Base-by-base conservation (phyloP, 2,888 invertebrate genomes). In the Crioceris asparagi region DNA sequence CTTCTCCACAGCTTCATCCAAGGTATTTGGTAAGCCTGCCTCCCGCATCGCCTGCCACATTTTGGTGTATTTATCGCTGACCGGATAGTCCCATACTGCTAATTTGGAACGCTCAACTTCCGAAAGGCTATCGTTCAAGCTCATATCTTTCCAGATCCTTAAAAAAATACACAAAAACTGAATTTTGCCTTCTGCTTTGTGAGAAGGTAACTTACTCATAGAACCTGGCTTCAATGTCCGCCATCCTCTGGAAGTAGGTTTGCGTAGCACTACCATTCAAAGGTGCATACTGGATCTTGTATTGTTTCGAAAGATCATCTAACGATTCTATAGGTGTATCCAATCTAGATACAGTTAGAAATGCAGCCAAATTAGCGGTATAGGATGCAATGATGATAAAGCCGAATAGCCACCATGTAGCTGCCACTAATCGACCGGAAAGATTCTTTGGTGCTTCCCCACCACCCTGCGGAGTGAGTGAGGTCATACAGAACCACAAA, bases 401-500 rank as follows among this genome's bases (percentile, higher is more conserved):
- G 0, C 96, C 94, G 65, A 97, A 97, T 16, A 97, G 69, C 97
- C 97, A 97, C 96, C 94, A 96, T 0, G 96, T 96, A 2, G 96
- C 96, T 0, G 96, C 96, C 0, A 97, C 83, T 8, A 97, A 68
- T 33, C 96, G 74, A 10, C 52, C 52, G 0, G 94, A 94, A 1
- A 97, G 70, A 63, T 96, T 96, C 62, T 93, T 92, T 0, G 94
- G 94, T 0, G 93, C 93, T 63, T 94, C 93, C 1, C 93, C 93
- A 0, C 93, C 93, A 0, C 93, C 92, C 64, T 85, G 77, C 0
- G 97, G 97, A 0, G 96, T 97, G 12, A 97, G 66, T 21, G 94
- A 96, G 26, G 96, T 96, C 92, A 97, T 93, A 57, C 96, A 96
- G 62, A 97, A 97, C 96, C 96, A 97, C 0, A 97, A 72, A 56